Percentiles rank a stretch among this genome's conserved stretches.
Evolutionary conservation across 2,888 invertebrate species (phyloP).

Genomic region (Rhamphomyia laevipes): DNA sequence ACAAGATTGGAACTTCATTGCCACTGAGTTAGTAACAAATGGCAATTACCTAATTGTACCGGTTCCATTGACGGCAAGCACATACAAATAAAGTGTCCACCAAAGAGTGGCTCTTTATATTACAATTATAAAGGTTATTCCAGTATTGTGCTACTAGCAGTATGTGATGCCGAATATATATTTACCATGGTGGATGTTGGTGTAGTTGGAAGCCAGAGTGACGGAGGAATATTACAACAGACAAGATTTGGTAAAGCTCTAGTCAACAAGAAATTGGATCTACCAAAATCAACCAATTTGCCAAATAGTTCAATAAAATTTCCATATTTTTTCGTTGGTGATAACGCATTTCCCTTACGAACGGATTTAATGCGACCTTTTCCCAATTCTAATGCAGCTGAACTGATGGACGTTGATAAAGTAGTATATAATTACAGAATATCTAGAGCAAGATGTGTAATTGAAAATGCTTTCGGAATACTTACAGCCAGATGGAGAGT

Average conservation of each 20-base stretch:
- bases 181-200: background rate
- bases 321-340: background rate
- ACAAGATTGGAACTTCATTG: constrained; percentile 1
- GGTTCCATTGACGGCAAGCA: constrained; percentile 8
- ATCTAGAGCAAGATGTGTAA: constrained; percentile 3
- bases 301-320: background rate
- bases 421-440: constrained; percentile 1
- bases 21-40: constrained; percentile 3
- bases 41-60: constrained; percentile 5
- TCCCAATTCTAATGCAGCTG: background rate
- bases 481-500: background rate
- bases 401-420: background rate
- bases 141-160: constrained; percentile 7
- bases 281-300: background rate
- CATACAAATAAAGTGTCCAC: constrained; percentile 8
- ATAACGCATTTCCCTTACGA: background rate
- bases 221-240: background rate
- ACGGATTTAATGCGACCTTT: background rate
- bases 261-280: background rate
- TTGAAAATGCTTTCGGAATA: constrained; percentile 2
- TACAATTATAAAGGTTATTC: constrained; percentile 8
- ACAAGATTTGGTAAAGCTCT: background rate
- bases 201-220: background rate
- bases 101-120: constrained; percentile 5
- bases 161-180: constrained; percentile 8